phyloP scores from a whole-genome alignment of 2,113 vertebrate genomes.

The Daubentonia madagascariensis region DNA sequence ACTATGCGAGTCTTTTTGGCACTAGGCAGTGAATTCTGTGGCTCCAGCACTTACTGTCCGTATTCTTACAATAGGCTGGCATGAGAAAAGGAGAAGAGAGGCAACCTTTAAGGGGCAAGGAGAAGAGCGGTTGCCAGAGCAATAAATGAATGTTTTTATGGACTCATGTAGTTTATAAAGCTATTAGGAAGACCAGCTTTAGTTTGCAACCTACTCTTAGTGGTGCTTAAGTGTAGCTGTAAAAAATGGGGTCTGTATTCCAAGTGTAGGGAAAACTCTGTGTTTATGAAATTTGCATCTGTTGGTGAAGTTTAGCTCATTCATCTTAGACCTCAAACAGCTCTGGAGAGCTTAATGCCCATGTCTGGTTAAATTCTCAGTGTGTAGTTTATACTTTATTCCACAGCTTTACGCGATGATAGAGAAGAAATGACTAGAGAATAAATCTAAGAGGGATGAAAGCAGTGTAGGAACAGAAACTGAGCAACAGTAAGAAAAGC shows the following conservation, averaged over 20 bases:
- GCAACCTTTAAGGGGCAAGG: background rate
- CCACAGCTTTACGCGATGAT: background rate
- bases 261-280: background rate
- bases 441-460: constrained; percentile 35
- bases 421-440: background rate
- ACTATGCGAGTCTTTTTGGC: background rate
- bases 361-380: constrained; percentile 22
- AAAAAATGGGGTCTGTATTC: constrained; percentile 15
- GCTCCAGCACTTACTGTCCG: background rate
- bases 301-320: background rate
- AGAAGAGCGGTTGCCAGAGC: background rate
- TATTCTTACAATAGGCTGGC: background rate
- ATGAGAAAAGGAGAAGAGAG: constrained; percentile 6
- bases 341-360: background rate
- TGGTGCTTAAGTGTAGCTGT: background rate
- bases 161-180: constrained; percentile 21
- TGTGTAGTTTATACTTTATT: background rate
- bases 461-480: constrained; percentile 11
- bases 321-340: constrained; percentile 4
- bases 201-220: background rate
- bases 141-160: background rate
- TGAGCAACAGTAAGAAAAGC: constrained; percentile 7
- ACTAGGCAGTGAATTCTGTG: background rate
- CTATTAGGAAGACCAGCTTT: background rate
- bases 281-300: constrained; percentile 41